Percentiles rank a stretch among this genome's conserved stretches.
Evolutionary conservation across 2,888 invertebrate species (phyloP).

Genomic region (Fragum fragum): DNA sequence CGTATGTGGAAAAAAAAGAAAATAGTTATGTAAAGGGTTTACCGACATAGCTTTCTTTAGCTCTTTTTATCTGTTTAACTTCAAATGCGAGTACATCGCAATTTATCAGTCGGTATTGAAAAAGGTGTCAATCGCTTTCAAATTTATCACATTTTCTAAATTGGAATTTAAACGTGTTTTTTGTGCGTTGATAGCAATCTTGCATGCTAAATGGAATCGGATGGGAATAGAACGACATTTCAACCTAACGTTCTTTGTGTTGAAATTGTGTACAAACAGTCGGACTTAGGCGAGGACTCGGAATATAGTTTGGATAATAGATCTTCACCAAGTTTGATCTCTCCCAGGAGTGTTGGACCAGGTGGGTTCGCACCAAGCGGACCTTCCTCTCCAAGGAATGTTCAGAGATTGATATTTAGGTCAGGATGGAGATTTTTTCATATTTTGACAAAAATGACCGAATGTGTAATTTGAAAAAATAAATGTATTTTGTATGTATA

Average conservation of each 20-base stretch:
- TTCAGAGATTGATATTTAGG: constrained; percentile 20
- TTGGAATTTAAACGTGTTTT: constrained; percentile 2
- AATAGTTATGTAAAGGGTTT: neutral
- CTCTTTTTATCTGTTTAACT: neutral
- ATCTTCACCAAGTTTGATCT: neutral
- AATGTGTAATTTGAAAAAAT: no score
- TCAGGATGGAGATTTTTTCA: no score
- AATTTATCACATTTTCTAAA: constrained; percentile 10
- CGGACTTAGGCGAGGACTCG: neutral
- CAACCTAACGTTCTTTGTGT: constrained; percentile 21
- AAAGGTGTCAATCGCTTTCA: constrained; percentile 9
- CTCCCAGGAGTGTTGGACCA: constrained; percentile 10
- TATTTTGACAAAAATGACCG: no score
- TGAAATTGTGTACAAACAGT: constrained; percentile 14
- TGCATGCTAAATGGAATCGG: constrained; percentile 17
- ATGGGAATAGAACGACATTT: neutral
- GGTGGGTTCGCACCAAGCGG: constrained; percentile 18
- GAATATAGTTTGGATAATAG: constrained; percentile 11
- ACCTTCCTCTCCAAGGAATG: constrained; percentile 8
- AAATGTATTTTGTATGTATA: no score
- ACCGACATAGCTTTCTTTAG: neutral
- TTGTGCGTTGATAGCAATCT: neutral
- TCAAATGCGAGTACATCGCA: constrained; percentile 1
- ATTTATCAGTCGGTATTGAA: constrained; percentile 8
- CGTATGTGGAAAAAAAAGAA: no score